These are phyloP conservation scores for Yasuhikotakia modesta DNA, from an alignment of 2,797 vertebrate genomes.

Conservation along the genomic window DNA sequence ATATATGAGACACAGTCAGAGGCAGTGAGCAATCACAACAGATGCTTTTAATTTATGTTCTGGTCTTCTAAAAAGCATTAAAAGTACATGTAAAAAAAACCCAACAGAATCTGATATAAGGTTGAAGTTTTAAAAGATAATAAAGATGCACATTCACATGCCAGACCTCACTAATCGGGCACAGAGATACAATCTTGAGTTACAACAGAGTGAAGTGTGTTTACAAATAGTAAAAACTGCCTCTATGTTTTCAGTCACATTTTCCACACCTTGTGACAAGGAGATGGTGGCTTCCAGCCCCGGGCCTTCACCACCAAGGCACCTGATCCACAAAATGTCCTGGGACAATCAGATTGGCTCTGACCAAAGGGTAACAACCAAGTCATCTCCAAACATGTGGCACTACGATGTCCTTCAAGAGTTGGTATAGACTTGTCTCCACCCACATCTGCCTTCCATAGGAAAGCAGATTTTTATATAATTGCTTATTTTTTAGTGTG, in stretches of 20 bases:
- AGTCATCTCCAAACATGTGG: conserved; percentile 51
- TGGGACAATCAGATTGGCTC: conserved; percentile 46
- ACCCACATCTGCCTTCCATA: conserved; percentile 3
- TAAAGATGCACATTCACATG: conserved; percentile 2
- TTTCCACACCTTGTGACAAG: conserved; percentile 59
- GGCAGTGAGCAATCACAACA: background rate
- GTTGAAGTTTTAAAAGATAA: background rate
- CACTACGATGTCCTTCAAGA: conserved; percentile 40
- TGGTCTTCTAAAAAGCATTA: background rate
- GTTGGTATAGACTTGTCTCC: conserved; percentile 34
- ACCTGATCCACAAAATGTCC: conserved; percentile 49
- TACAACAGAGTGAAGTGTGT: conserved; percentile 21
- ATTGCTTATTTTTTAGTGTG: background rate
- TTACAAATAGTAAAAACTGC: conserved; percentile 34
- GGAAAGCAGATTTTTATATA: background rate
- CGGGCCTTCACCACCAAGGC: conserved; percentile 37
- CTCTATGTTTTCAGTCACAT: conserved; percentile 42
- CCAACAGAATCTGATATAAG: background rate
- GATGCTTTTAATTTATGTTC: background rate
- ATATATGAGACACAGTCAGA: background rate
- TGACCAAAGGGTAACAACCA: conserved; percentile 48
- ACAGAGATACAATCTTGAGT: conserved; percentile 15
- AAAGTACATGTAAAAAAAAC: background rate
- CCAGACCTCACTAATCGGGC: background rate
- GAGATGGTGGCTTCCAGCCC: conserved; percentile 31